Evolutionary conservation across 2,888 invertebrate species (phyloP).

Genomic region (Cerastoderma edule): DNA sequence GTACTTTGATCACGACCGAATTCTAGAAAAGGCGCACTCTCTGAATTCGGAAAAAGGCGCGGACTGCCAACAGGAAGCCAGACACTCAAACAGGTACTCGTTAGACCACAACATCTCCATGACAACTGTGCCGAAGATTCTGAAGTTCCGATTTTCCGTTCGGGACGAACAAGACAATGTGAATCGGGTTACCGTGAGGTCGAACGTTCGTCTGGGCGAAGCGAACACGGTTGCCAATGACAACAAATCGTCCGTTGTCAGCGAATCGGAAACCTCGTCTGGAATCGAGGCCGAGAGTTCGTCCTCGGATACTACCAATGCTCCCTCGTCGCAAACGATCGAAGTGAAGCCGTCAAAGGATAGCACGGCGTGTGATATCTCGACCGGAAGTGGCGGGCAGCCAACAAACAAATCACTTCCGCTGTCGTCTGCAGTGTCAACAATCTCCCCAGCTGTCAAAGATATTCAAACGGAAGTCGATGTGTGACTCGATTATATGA

Average conservation of each 20-base stretch:
- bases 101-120: slow-evolving; percentile 50
- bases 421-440: no score
- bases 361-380: no score
- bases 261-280: not conserved
- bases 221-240: not conserved
- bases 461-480: no score
- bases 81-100: slow-evolving; percentile 18
- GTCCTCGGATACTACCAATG: no score
- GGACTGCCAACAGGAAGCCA: not conserved
- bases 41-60: not conserved
- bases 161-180: slow-evolving; percentile 33
- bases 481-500: no score
- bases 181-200: slow-evolving; percentile 41
- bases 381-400: no score
- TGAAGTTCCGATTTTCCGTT: slow-evolving; percentile 50
- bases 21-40: not conserved
- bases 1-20: slow-evolving; percentile 44
- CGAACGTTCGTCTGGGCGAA: slow-evolving; percentile 30
- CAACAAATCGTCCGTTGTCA: not conserved
- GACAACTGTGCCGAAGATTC: slow-evolving; percentile 29
- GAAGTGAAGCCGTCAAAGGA: no score
- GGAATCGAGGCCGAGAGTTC: not conserved
- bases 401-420: no score
- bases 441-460: no score
- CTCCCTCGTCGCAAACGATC: no score